Evolutionary conservation across 2,797 vertebrate species (phyloP).

Genomic region (Parauchenoglanis ngamensis): DNA sequence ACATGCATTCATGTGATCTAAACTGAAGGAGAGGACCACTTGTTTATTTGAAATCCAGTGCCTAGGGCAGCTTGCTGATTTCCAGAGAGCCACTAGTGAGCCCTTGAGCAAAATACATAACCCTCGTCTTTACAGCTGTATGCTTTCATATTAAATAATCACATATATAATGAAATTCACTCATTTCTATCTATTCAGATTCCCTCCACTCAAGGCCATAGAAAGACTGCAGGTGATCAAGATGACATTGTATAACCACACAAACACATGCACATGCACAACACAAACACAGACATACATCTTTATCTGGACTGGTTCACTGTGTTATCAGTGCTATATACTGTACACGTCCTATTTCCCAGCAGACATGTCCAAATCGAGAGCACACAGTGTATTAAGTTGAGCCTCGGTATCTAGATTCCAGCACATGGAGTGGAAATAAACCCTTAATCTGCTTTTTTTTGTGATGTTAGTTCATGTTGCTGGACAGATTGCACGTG

Average conservation of each 20-base stretch:
- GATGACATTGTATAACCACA: background rate
- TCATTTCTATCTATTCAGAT: background rate
- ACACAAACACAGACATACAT: background rate
- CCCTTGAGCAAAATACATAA: background rate
- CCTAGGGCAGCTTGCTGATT: background rate
- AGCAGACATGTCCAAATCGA: background rate
- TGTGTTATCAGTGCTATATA: background rate
- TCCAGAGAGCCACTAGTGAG: background rate
- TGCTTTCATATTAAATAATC: background rate
- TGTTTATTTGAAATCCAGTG: background rate
- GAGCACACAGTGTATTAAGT: background rate
- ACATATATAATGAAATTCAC: background rate
- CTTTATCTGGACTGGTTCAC: background rate
- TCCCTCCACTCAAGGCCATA: background rate
- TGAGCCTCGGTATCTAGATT: background rate
- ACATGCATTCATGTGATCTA: too few species aligned
- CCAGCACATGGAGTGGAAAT: background rate
- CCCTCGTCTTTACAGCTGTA: background rate
- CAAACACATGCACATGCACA: background rate
- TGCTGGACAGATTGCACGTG: background rate
- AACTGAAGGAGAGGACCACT: too few species aligned
- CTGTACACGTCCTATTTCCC: background rate
- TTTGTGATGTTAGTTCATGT: background rate
- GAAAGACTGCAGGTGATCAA: background rate
- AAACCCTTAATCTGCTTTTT: background rate